Base-by-base conservation (phyloP, 2,113 vertebrate genomes). In the Gymnocephalus cernua region DNA sequence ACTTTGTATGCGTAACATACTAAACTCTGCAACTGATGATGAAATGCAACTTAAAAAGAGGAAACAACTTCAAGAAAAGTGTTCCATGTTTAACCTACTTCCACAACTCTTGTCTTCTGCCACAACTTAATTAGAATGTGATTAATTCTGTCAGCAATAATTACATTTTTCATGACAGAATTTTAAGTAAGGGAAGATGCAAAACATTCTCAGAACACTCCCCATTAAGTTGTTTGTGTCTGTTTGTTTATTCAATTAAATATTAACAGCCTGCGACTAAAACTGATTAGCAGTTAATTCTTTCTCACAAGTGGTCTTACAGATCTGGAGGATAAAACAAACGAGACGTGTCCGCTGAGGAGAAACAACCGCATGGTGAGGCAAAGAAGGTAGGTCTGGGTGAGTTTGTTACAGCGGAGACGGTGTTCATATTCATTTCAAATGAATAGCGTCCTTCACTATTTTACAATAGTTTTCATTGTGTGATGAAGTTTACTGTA, bases 201-300 rank as follows among this genome's bases (percentile, higher is more conserved):
- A 79, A 87, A 92, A 90, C 88, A 92, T 89, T 90, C 91, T 86
- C 85, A 90, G 74, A 91, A 87, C 89, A 78, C 73, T 91, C 82
- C 80, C 88, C 61, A 86, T 93, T 92, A 93, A 90, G 89, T 90
- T 89, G 91, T 94, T 93, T 92, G 90, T 90, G 82, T 84, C 81
- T 90, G 85, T 93, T 87, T 91, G 88, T 92, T 93, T 92, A 93
- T 90, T 90, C 88, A 92, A 94, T 94, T 91, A 92, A 93, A 94
- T 93, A 93, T 92, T 93, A 90, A 94, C 88, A 89, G 88, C 72
- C 72, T 85, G 76, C 64, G 82, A 89, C 84, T 89, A 69, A 89
- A 89, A 91, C 72, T 88, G 92, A 92, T 94, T 86, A 93, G 84
- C 83, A 72, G 64, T 86, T 81, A 87, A 91, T 89, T 82, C 78